Percentiles rank a stretch among this genome's conserved stretches.
phyloP scores from a whole-genome alignment of 2,113 vertebrate genomes.

The Pterocles burchelli region DNA sequence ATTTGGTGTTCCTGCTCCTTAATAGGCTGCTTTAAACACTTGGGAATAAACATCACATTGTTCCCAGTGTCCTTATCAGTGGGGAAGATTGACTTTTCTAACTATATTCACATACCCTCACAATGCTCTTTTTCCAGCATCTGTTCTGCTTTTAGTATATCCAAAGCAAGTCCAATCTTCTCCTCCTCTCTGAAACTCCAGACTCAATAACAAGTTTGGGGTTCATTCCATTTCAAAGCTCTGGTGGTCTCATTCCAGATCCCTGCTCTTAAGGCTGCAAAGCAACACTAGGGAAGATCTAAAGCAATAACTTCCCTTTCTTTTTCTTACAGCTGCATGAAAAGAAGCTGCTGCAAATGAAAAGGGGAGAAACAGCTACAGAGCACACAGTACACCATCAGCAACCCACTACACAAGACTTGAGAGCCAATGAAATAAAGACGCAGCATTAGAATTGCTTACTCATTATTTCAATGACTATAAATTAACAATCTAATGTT shows the following conservation, averaged over 20 bases:
- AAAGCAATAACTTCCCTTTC: not conserved
- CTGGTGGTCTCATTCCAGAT: not conserved
- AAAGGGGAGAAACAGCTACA: not conserved
- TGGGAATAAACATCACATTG: not conserved
- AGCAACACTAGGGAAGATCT: not conserved
- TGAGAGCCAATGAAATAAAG: not conserved
- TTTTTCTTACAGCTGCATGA: not conserved
- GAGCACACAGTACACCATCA: not conserved
- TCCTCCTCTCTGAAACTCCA: not conserved
- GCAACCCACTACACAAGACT: not conserved
- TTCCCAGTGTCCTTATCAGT: not conserved
- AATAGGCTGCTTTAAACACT: not conserved
- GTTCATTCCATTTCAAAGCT: not conserved
- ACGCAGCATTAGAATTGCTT: not conserved
- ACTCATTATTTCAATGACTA: not conserved
- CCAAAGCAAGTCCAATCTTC: not conserved
- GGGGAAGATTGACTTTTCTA: not conserved
- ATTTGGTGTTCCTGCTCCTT: not conserved
- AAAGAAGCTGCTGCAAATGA: not conserved
- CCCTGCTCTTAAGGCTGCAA: not conserved
- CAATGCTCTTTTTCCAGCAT: not conserved
- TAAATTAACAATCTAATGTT: not conserved
- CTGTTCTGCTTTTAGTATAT: not conserved
- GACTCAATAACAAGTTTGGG: not conserved
- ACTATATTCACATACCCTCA: not conserved